Conservation (phyloP, 2,113 vertebrate genomes). For the Morphnarchus princeps region DNA sequence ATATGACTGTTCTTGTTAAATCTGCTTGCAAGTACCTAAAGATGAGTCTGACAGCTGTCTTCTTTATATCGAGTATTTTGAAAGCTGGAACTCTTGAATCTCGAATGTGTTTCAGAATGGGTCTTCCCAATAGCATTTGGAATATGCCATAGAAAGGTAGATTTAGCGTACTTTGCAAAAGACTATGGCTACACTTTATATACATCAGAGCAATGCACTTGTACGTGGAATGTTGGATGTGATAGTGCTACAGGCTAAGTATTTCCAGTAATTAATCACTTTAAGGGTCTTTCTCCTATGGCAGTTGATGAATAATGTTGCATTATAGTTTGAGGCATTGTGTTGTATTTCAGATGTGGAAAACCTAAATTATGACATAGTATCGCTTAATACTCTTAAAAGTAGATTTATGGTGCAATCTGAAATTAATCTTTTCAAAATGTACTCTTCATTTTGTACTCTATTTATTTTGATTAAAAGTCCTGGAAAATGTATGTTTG, state of each 20-base stretch:
- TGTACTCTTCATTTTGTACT: constrained; percentile 70
- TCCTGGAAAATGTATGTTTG: constrained; percentile 71
- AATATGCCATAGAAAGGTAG: background rate
- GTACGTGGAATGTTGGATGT: constrained; percentile 4
- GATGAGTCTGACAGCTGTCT: background rate
- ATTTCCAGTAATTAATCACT: background rate
- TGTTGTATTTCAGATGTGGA: constrained; percentile 54
- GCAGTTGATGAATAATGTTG: constrained; percentile 32
- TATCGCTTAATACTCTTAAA: constrained; percentile 53
- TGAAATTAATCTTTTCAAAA: constrained; percentile 65
- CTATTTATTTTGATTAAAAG: constrained; percentile 75
- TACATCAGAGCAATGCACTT: background rate
- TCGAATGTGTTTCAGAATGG: background rate
- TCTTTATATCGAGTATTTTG: background rate
- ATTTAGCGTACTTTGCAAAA: background rate
- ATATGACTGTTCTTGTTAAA: background rate
- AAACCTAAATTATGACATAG: constrained; percentile 47
- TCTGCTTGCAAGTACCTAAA: background rate
- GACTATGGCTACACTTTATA: background rate
- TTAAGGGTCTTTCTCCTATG: constrained; percentile 46
- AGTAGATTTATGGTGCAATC: constrained; percentile 75
- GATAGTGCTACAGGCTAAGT: background rate
- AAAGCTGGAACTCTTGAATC: background rate
- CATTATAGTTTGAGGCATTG: constrained; percentile 50
- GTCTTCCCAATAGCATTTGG: background rate